Conservation (phyloP, 2,888 invertebrate species). For the Drosophila melanocephala region DNA sequence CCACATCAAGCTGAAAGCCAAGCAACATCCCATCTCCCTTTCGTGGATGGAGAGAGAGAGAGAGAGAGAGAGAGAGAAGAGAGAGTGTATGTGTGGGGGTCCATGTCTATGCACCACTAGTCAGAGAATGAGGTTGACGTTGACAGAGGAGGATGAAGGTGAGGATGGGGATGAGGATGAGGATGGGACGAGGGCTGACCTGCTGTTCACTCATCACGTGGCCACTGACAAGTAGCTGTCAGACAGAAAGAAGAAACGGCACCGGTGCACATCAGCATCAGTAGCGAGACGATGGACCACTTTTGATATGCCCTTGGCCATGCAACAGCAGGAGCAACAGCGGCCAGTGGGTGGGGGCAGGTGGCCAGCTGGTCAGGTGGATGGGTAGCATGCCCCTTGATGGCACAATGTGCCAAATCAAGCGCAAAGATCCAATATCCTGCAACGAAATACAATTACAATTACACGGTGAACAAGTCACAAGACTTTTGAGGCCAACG, state of each 20-base stretch:
- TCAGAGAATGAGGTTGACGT: neutral
- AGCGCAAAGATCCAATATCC: constrained; percentile 79
- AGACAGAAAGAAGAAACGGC: constrained; percentile 56
- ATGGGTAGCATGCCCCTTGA: neutral
- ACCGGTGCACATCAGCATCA: constrained; percentile 28
- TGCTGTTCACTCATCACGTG: constrained; percentile 69
- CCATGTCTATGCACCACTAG: constrained; percentile 1
- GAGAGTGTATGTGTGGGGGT: constrained; percentile 19
- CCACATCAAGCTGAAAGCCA: constrained; percentile 19
- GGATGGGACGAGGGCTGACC: neutral
- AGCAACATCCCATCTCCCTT: constrained; percentile 9
- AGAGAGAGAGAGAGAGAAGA: constrained; percentile 6
- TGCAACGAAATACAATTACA: constrained; percentile 74
- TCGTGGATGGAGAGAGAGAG: neutral
- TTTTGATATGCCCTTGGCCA: constrained; percentile 68
- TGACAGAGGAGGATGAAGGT: neutral
- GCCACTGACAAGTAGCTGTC: constrained; percentile 80
- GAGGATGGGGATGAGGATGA: neutral
- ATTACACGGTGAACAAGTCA: constrained; percentile 57
- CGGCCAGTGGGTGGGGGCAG: constrained; percentile 4
- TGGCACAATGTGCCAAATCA: constrained; percentile 75
- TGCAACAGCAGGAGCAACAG: constrained; percentile 2
- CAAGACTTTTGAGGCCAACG: constrained; percentile 13
- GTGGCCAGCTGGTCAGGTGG: constrained; percentile 6
- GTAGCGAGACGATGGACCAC: constrained; percentile 58